These are phyloP conservation scores for Danio albolineatus DNA, from an alignment of 2,797 vertebrate genomes.

Conservation along the genomic window DNA sequence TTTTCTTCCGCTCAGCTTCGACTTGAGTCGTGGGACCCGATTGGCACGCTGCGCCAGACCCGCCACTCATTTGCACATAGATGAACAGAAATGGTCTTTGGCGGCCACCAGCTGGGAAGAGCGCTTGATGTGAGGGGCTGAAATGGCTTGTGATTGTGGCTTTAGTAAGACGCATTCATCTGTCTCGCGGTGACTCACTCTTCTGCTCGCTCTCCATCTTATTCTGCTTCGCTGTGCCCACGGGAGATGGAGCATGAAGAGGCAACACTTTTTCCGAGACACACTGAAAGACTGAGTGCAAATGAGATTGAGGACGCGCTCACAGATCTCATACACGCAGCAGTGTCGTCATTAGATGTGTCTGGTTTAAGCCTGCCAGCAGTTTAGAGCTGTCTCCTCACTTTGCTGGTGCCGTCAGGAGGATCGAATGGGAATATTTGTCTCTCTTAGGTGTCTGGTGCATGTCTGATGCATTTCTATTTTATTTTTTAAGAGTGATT, in stretches of 20 bases:
- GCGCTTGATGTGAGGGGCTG: constrained; percentile 12
- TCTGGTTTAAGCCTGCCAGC: constrained; percentile 2
- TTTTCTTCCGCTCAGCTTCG: neutral
- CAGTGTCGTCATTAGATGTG: constrained; percentile 1
- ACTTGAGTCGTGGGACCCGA: neutral
- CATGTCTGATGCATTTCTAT: neutral
- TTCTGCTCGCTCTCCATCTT: constrained; percentile 33
- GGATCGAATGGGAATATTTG: neutral
- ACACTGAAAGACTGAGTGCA: constrained; percentile 24
- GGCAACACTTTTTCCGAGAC: constrained; percentile 27
- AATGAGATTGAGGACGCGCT: constrained; percentile 11
- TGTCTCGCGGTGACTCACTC: constrained; percentile 6
- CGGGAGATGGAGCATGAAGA: constrained; percentile 38
- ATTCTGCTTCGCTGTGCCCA: constrained; percentile 13
- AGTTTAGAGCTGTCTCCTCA: neutral
- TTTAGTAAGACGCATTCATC: constrained; percentile 40
- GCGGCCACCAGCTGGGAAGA: constrained; percentile 39
- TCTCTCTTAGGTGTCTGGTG: constrained; percentile 1
- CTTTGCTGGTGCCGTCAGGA: constrained; percentile 1
- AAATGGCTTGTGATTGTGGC: constrained; percentile 43
- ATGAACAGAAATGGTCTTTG: constrained; percentile 48
- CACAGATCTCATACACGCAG: neutral
- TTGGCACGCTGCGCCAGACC: constrained; percentile 16
- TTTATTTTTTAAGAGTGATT: neutral
- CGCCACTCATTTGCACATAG: constrained; percentile 58